Base-by-base conservation (phyloP, 2,797 vertebrate species). In the Antennarius maculatus region DNA sequence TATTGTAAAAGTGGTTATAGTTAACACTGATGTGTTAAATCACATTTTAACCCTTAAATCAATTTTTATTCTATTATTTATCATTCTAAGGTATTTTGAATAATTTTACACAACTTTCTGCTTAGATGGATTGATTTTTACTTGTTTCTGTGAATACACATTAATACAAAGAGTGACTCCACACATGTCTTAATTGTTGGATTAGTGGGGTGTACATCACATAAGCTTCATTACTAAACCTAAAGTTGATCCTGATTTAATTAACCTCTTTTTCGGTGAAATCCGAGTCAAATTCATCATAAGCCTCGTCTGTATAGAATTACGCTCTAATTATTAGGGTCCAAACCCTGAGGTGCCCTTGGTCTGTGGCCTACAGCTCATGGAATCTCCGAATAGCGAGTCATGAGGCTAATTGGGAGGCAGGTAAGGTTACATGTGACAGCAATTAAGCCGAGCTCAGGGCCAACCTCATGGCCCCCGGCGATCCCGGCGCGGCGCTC, bases 341-440 rank as follows among this genome's bases (percentile, higher is more conserved):
- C 66, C 74, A 68, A 83, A 79, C 65, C 83, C 83, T 12, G 89
- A 88, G 91, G 82, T 84, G 81, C 84, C 71, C 81, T 80, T 69
- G 85, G 83, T 83, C 86, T 82, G 78, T 74, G 76, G 79, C 74
- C 83, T 67, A 41, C 84, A 86, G 88, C 85, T 84, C 75, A 41
- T 72, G 88, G 87, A 90, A 87, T 91, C 87, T 90, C 84, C 89
- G 92, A 93, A 92, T 90, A 90, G 89, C 80, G 70, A 92, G 89
- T 91, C 89, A 87, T 74, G 45, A 88, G 90, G 85, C 92, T 94
- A 93, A 94, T 93, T 93, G 90, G 86, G 69, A 87, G 81, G 91
- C 92, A 93, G 92, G 92, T 94, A 93, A 88, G 92, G 93, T 93
- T 93, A 94, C 93, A 94, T 94, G 88, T 94, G 92, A 91, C 89